These are phyloP conservation scores for Epinotia brunnichana DNA, from an alignment of 2,888 invertebrate genomes.

Conservation along the genomic window DNA sequence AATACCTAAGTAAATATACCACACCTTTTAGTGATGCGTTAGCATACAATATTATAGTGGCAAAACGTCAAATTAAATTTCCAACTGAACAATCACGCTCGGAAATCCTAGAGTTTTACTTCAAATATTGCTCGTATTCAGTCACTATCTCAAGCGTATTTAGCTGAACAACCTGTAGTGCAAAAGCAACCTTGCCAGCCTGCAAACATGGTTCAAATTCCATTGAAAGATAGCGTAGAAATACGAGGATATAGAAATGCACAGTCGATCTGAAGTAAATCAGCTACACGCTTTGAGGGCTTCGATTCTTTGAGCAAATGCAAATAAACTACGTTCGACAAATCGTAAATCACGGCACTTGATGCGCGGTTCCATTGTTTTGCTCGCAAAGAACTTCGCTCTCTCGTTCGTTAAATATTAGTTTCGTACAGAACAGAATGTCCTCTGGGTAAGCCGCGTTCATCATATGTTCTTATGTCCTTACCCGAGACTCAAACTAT, in stretches of 20 bases:
- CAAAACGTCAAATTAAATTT: neutral
- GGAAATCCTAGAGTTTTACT: slow-evolving; percentile 26
- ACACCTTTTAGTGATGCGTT: neutral
- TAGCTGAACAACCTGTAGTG: neutral
- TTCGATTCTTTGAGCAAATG: slow-evolving; percentile 33
- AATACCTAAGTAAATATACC: too few relatives aligned
- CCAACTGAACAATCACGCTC: slow-evolving; percentile 13
- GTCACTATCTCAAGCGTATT: neutral
- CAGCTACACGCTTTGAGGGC: slow-evolving; percentile 29
- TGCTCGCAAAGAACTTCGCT: neutral
- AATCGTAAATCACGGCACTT: slow-evolving; percentile 45
- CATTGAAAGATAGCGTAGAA: neutral
- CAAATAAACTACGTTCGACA: slow-evolving; percentile 29
- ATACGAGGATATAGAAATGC: neutral
- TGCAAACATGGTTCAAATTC: slow-evolving; percentile 5
- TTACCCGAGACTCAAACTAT: too few relatives aligned
- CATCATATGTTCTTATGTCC: too few relatives aligned
- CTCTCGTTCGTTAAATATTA: neutral
- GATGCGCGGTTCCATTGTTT: slow-evolving; percentile 43
- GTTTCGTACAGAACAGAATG: too few relatives aligned
- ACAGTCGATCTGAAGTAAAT: slow-evolving; percentile 21
- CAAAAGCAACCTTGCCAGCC: neutral
- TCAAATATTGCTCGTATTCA: slow-evolving; percentile 16
- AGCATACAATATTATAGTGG: neutral
- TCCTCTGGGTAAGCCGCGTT: too few relatives aligned